Conservation (phyloP, 2,797 vertebrate species). For the Oryzias sinensis region DNA sequence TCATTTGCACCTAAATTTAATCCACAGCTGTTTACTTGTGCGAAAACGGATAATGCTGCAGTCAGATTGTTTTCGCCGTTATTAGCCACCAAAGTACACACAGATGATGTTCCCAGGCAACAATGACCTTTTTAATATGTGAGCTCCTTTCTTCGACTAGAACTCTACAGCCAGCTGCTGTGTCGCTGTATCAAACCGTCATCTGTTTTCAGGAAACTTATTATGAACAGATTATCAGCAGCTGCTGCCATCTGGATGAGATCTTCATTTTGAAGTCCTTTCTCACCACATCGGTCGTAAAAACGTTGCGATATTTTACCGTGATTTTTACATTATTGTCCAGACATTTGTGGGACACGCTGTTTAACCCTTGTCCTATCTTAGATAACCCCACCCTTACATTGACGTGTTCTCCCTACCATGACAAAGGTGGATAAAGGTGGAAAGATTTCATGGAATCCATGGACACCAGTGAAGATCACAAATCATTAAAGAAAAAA, state of each 20-base stretch:
- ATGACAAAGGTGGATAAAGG: no score
- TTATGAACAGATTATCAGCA: slow-evolving; percentile 3
- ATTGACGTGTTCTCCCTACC: no score
- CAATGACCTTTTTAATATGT: slow-evolving; percentile 22
- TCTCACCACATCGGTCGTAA: not conserved
- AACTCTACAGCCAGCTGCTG: slow-evolving; percentile 16
- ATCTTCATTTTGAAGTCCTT: not conserved
- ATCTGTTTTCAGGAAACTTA: slow-evolving; percentile 6
- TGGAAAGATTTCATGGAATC: no score
- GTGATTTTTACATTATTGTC: no score
- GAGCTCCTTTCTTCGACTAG: slow-evolving; percentile 5
- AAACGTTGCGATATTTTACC: no score
- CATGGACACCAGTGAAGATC: no score
- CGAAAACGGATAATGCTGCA: slow-evolving; percentile 8
- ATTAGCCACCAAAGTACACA: not conserved
- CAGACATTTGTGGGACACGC: no score
- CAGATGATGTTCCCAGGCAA: slow-evolving; percentile 27
- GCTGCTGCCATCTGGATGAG: not conserved
- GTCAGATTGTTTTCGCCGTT: slow-evolving; percentile 1
- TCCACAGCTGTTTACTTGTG: not conserved
- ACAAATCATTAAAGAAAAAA: no score
- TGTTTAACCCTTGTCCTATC: no score
- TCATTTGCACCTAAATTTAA: slow-evolving; percentile 1
- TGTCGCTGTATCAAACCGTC: not conserved
- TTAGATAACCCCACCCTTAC: no score